phyloP scores from a whole-genome alignment of 2,797 vertebrate species.

The Carcharodon carcharias region DNA sequence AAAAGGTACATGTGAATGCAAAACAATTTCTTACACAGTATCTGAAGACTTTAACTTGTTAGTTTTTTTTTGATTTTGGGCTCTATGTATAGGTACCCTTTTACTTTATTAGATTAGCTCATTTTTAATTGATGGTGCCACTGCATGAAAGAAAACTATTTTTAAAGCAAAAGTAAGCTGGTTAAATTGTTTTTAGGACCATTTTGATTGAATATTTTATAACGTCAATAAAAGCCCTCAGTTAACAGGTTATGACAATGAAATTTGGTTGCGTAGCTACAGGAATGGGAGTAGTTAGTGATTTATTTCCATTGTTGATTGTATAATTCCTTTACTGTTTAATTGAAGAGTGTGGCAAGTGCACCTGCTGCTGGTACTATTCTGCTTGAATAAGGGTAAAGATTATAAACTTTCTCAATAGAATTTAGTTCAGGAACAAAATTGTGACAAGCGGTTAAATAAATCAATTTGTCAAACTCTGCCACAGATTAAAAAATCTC shows the following conservation, averaged over 20 bases:
- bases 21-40: background rate
- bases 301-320: background rate
- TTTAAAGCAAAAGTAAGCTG: background rate
- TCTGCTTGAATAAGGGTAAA: background rate
- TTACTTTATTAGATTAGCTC: background rate
- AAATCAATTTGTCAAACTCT: too few species aligned
- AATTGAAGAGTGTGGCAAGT: background rate
- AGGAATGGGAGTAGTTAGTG: background rate
- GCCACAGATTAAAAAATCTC: background rate
- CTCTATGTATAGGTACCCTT: background rate
- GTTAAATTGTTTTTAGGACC: background rate
- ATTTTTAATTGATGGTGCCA: background rate
- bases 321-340: background rate
- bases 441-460: background rate
- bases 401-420: background rate
- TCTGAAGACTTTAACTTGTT: background rate
- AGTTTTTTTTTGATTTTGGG: background rate
- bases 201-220: background rate
- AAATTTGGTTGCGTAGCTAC: background rate
- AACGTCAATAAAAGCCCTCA: background rate
- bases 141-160: background rate
- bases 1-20: conserved; percentile 65
- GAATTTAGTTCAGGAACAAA: background rate
- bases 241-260: background rate
- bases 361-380: background rate